Evolutionary conservation across 1,140 invertebrate species (phyloP).

Genomic region (Polypedilum pembai): DNA sequence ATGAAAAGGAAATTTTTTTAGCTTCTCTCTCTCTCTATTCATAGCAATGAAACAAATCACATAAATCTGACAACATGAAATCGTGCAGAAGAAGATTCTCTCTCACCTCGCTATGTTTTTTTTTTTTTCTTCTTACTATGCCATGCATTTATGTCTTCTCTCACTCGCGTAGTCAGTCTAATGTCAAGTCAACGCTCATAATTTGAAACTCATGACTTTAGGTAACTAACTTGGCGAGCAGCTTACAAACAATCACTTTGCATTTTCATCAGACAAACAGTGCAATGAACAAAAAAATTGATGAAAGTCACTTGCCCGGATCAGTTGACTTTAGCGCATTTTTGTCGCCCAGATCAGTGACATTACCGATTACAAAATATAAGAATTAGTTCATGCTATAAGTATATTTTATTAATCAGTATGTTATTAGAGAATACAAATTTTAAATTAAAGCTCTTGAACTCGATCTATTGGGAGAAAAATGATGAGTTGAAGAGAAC

Average conservation of each 20-base stretch:
- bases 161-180: background rate
- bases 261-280: slow-evolving; percentile 22
- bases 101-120: slow-evolving; percentile 9
- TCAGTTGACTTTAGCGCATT: too few relatives aligned
- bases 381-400: too few relatives aligned
- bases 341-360: too few relatives aligned
- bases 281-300: background rate
- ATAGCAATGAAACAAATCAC: background rate
- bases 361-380: too few relatives aligned
- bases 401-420: too few relatives aligned
- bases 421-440: too few relatives aligned
- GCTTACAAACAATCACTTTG: slow-evolving; percentile 22
- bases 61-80: background rate
- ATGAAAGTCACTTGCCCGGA: too few relatives aligned
- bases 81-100: slow-evolving; percentile 25
- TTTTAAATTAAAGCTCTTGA: too few relatives aligned
- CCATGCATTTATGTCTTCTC: background rate
- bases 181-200: slow-evolving; percentile 26
- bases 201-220: slow-evolving; percentile 16
- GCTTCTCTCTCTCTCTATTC: background rate
- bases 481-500: too few relatives aligned
- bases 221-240: background rate
- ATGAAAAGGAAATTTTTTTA: background rate
- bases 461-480: too few relatives aligned
- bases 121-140: background rate